Evolutionary conservation across 2,888 invertebrate genomes (phyloP), one percentile per base, ranked within the genome.

Genomic region (Leucoptera coffeella): DNA sequence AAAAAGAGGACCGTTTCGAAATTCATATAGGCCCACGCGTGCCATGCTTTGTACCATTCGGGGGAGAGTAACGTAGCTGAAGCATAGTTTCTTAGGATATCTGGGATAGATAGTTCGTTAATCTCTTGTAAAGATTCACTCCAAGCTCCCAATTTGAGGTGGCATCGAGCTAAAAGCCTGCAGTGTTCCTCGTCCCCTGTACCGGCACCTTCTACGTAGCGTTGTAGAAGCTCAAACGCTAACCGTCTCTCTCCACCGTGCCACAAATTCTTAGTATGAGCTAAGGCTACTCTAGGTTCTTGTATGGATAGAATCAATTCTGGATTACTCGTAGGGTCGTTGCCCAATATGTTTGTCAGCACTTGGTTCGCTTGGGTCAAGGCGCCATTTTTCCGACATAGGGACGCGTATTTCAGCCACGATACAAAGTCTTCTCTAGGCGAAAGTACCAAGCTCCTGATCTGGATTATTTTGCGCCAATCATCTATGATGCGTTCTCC

Each of bases 11-110:
- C 90, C 1, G 95, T 90, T 59, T 96, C 94, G 47, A 94, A 99
- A 61, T 97, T 96, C 80, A 94, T 94, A 46, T 93, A 93, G 0
- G 97, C 99, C 81, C 91, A 94, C 1, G 93, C 83, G 56, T 99
- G 97, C 96, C 97, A 99, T 0, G 97, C 97, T 67, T 92, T 92
- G 52, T 92, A 92, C 93, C 96, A 97, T 27, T 82, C 80, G 2
- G 82, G 76, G 40, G 93, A 87, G 36, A 86, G 79, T 34, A 84
- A 81, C 1, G 89, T 91, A 1, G 94, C 91, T n/a, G 81, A 74
- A 17, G 78, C 74, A 50, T 89, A 94, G 47, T 85, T 87, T 25
- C 78, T 71, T n/a, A 89, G 48, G 17, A 82, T 82, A 25, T 78
- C 74, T 1, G 82, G 80, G 33, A 91, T 86, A 1, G 89, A 87